Evolutionary conservation across 2,113 vertebrate genomes (phyloP), one percentile per base, ranked within the genome.

Genomic region (Microtus oregoni): DNA sequence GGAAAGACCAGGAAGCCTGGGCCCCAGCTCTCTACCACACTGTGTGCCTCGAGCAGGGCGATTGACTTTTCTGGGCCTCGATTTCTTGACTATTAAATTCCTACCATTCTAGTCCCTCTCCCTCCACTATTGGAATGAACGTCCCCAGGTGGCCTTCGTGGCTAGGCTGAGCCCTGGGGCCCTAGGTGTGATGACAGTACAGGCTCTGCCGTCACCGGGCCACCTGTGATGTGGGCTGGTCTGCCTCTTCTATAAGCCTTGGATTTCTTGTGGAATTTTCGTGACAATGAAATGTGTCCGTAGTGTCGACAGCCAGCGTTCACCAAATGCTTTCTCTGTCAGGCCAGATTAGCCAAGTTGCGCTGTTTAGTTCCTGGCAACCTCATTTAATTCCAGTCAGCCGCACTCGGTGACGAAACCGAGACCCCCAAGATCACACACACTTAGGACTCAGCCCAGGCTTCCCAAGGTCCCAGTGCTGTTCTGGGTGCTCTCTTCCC

Each of bases 1-100:
- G 26, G 4, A 50, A 9, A 9, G 10, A 41, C 17, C 4, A 81
- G 41, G 88, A 85, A 76, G 35, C 28, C 7, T 79, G 68, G 4
- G 55, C 30, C 75, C 75, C n/a, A 68, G 68, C 26, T 61, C 75
- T 90, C 65, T 28, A 17, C 70, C 58, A 79, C 44, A 17, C n/a
- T 94, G 35, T 72, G 65, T 67, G 41, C 78, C 77, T 41, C 88
- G 50, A 79, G 50, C 78, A 79, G 91, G 65, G 76, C 68, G 50
- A 5, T 89, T 87, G 32, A 41, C 85, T 44, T 89, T 93, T 86
- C 79, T 75, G 52, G 35, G 26, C 35, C 67, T 86, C 85, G 17
- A 11, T 76, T 88, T 95, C 79, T 93, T 88, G 67, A 47, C 67
- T 67, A 3, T 75, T 88, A 85, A 44, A n/a, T 86, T 78, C 61